Percentiles rank a stretch among this genome's conserved stretches.
Conservation (phyloP, 2,888 invertebrate genomes). For the Melanargia galathea region DNA sequence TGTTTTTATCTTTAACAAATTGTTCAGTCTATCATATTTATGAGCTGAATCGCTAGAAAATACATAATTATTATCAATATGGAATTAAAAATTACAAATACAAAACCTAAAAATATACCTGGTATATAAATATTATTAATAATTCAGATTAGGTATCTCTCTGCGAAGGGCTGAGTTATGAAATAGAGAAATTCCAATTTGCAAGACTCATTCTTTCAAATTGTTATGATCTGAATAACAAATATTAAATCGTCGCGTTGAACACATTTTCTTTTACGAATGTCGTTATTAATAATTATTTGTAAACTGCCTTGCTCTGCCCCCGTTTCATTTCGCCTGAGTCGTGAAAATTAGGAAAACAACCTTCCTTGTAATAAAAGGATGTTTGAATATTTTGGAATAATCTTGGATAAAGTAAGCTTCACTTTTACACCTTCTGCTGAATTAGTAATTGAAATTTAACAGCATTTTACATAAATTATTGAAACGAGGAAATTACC, state of each 20-base stretch:
- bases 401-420: background rate
- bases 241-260: constrained; percentile 32
- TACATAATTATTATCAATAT: no score
- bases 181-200: constrained; percentile 34
- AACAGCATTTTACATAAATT: background rate
- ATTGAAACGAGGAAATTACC: no score
- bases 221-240: constrained; percentile 35
- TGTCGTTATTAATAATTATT: constrained; percentile 37
- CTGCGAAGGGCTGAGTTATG: constrained; percentile 21
- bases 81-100: no score
- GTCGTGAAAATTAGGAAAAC: constrained; percentile 17
- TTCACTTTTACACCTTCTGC: background rate
- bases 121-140: no score
- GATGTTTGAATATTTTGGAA: constrained; percentile 6
- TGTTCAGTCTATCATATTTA: no score
- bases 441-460: background rate
- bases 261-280: constrained; percentile 36
- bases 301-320: constrained; percentile 11
- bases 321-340: constrained; percentile 13
- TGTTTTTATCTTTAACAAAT: no score
- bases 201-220: constrained; percentile 31
- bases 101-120: no score
- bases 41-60: no score
- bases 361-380: background rate
- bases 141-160: no score